These are phyloP conservation scores for Capromys pilorides DNA, from an alignment of 2,797 vertebrate genomes.

Conservation along the genomic window DNA sequence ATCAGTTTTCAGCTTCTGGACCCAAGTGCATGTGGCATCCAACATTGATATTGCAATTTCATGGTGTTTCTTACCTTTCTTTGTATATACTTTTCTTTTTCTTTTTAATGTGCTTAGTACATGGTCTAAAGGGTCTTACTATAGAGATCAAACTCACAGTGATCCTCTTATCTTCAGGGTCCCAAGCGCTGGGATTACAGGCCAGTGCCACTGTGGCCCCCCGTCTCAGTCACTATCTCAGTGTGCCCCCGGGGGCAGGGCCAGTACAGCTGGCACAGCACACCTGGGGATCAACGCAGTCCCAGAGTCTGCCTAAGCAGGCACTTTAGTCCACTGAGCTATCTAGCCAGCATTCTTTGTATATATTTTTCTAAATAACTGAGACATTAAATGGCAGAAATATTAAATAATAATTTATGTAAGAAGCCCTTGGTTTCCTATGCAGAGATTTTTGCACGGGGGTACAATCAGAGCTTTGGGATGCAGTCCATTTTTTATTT, in stretches of 20 bases:
- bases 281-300: too few relatives aligned
- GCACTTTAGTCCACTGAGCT: too few relatives aligned
- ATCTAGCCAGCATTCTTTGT: background rate
- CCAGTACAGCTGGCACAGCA: too few relatives aligned
- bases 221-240: too few relatives aligned
- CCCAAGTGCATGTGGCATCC: background rate
- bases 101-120: too few relatives aligned
- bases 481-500: background rate
- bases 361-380: background rate
- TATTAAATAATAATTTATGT: background rate
- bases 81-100: background rate
- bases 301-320: too few relatives aligned
- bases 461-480: background rate
- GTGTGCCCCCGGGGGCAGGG: too few relatives aligned
- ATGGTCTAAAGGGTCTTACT: too few relatives aligned
- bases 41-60: background rate
- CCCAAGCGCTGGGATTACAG: too few relatives aligned
- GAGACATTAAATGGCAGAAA: background rate
- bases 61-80: background rate
- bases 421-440: background rate
- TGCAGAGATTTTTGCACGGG: background rate
- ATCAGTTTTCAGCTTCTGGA: background rate
- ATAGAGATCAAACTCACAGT: too few relatives aligned
- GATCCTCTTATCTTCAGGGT: too few relatives aligned
- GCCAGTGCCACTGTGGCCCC: too few relatives aligned